Evolutionary conservation across 2,888 invertebrate genomes (phyloP).

Genomic region (Drosophila neoperkinsi): DNA sequence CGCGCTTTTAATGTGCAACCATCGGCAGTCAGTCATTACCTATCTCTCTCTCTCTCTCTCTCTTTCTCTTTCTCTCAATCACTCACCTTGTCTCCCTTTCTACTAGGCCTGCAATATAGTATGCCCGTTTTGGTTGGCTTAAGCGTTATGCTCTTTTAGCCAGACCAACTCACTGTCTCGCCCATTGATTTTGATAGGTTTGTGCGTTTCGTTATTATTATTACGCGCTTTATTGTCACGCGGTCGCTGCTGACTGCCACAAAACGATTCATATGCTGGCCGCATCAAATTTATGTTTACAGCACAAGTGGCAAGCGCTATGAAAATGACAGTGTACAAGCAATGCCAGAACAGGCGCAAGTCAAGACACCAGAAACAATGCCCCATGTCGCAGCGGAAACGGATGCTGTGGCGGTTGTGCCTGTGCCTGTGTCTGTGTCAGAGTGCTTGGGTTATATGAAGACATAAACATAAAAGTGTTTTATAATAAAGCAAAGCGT

Average conservation of each 20-base stretch:
- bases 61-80: background rate
- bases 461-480: constrained; percentile 81
- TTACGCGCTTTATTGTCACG: constrained; percentile 78
- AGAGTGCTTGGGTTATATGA: constrained; percentile 78
- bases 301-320: constrained; percentile 70
- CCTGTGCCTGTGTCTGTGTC: constrained; percentile 26
- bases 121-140: constrained; percentile 2
- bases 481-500: constrained; percentile 82
- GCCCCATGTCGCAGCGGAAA: constrained; percentile 67
- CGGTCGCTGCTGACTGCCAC: constrained; percentile 48
- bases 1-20: constrained; percentile 58
- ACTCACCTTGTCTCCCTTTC: background rate
- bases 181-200: constrained; percentile 62
- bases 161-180: constrained; percentile 12
- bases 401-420: constrained; percentile 45
- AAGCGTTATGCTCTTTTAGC: constrained; percentile 22
- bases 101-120: constrained; percentile 15
- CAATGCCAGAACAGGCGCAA: constrained; percentile 21
- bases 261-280: constrained; percentile 57
- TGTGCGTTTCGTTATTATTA: constrained; percentile 58
- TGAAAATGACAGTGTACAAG: constrained; percentile 55
- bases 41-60: background rate
- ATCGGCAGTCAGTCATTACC: constrained; percentile 13
- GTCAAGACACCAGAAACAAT: constrained; percentile 56
- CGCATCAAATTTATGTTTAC: constrained; percentile 77